Evolutionary conservation across 2,888 invertebrate species (phyloP), one percentile per base, ranked within the genome.

Genomic region (Disparrhopalites patrizii): DNA sequence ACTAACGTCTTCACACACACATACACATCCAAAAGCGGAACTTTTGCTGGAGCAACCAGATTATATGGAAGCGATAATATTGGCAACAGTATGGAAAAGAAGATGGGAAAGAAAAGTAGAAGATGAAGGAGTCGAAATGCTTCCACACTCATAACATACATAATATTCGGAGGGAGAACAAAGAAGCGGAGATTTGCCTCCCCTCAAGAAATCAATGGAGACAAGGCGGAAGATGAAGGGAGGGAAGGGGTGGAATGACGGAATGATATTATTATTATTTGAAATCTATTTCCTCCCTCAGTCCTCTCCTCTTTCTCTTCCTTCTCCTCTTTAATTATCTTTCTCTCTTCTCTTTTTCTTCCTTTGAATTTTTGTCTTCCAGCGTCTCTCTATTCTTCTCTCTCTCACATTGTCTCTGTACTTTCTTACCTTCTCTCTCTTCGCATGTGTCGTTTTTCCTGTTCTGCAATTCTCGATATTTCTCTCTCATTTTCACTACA

Each of bases 161-260:
- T n/a, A n/a, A n/a, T n/a, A n/a, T n/a, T n/a, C 43, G 43, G 43
- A n/a, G 18, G 57, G 28, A 61, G n/a, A 61, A 47, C 51, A 50
- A 61, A 61, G 60, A 61, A 61, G 25, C 60, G 60, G 60, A 61
- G 60, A 61, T 47, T 61, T 61, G 50, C 33, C 51, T 23, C 28
- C 31, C 18, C 33, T 43, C 3, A 18, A 27, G 54, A 36, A 56
- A 38, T 57, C 38, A 57, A 40, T 38, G 57, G n/a, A 7, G n/a
- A n/a, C n/a, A n/a, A n/a, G n/a, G n/a, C n/a, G n/a, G 27, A 40
- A 25, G 43, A 43, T 36, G 57, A 27, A 38, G 38, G 40, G 40
- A 40, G 36, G 18, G 57, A 27, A 25, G 18, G 23, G 31, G 54
- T 13, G 31, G 31, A 18, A 54, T 30, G 30, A 58, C 30, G 50